Conservation (phyloP, 2,797 vertebrate genomes). For the Loris lydekkerianus region DNA sequence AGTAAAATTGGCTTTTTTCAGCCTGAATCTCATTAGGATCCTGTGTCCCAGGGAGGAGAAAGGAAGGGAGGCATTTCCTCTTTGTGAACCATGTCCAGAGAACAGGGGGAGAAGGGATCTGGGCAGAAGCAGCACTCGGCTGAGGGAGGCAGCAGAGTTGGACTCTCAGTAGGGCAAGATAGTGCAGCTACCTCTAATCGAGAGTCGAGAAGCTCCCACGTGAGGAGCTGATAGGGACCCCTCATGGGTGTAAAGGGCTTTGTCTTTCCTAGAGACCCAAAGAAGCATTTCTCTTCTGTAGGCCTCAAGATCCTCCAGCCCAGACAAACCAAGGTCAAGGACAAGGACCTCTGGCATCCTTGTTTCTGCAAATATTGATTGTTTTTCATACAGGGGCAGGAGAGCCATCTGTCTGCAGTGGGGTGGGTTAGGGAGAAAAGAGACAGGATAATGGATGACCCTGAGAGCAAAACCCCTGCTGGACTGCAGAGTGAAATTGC, state of each 20-base stretch:
- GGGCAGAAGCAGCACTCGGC: neutral
- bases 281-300: neutral
- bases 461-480: neutral
- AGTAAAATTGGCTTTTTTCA: slow-evolving; percentile 50
- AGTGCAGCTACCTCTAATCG: neutral
- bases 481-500: neutral
- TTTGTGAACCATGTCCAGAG: neutral
- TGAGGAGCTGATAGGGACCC: neutral
- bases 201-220: neutral
- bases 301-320: slow-evolving; percentile 35
- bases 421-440: neutral
- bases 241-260: neutral
- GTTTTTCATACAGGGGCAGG: neutral
- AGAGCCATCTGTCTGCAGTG: slow-evolving; percentile 50
- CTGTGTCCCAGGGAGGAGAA: neutral
- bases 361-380: slow-evolving; percentile 68
- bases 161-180: rapidly evolving
- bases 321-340: slow-evolving; percentile 58
- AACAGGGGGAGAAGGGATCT: neutral
- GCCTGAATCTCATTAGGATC: slow-evolving; percentile 42
- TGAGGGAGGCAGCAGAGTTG: neutral
- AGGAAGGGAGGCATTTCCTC: neutral
- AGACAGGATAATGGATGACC: slow-evolving; percentile 24
- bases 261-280: neutral
- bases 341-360: slow-evolving; percentile 48